These are phyloP conservation scores for Luperina nickerlii DNA, from an alignment of 2,888 invertebrate species.

Conservation along the genomic window DNA sequence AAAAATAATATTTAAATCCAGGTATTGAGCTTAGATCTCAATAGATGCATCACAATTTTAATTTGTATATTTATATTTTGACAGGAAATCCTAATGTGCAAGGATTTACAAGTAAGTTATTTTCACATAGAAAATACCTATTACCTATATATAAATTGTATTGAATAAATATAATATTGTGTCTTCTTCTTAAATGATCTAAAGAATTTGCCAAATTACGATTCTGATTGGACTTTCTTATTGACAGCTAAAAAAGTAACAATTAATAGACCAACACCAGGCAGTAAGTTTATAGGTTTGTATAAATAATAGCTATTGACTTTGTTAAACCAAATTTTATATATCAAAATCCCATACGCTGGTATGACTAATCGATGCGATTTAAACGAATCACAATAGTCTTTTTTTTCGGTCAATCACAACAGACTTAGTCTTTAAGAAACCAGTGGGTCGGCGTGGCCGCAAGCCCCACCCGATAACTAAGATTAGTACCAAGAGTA, in stretches of 20 bases:
- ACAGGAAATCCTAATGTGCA: neutral
- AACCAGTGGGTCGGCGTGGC: neutral
- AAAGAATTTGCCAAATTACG: neutral
- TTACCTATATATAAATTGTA: neutral
- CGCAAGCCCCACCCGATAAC: neutral
- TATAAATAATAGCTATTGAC: neutral
- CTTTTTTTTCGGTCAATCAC: neutral
- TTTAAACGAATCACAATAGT: neutral
- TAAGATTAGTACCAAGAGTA: conserved; percentile 3
- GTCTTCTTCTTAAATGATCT: too few species aligned
- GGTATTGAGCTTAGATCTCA: neutral
- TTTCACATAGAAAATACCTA: neutral
- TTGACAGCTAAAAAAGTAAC: neutral
- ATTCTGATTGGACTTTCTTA: conserved; percentile 2
- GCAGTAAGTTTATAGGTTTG: conserved; percentile 14
- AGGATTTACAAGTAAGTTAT: conserved; percentile 7
- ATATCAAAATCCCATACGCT: neutral
- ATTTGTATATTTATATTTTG: neutral
- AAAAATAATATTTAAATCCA: neutral
- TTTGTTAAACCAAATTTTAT: neutral
- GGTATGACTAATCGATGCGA: neutral
- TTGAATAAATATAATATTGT: neutral
- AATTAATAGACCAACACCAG: neutral
- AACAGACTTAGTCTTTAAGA: neutral
- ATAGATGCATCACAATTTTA: neutral